phyloP scores from a whole-genome alignment of 2,888 invertebrate species.

The Agonopterix arenella region DNA sequence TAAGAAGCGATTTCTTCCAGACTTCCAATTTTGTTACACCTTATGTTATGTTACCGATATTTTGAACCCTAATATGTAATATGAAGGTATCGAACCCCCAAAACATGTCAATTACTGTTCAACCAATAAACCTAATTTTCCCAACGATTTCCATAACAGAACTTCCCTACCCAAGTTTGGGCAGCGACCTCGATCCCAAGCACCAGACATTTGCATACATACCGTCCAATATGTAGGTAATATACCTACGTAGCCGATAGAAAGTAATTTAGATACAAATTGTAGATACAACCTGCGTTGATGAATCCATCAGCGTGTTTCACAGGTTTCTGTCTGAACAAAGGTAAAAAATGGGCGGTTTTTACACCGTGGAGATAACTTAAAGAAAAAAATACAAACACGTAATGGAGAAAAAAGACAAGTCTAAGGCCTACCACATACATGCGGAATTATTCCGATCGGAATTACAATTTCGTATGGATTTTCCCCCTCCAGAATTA shows the following conservation, averaged over 20 bases:
- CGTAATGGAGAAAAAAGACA: no score
- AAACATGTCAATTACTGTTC: no score
- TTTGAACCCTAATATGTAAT: no score
- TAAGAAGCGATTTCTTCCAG: no score
- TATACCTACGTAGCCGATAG: not conserved
- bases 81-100: no score
- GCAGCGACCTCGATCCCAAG: constrained; percentile 21
- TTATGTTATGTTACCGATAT: no score
- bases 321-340: constrained; percentile 1
- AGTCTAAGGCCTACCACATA: no score
- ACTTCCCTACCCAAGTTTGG: not conserved
- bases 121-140: not conserved
- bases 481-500: no score
- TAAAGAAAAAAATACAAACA: no score
- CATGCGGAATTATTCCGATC: no score
- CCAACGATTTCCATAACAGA: not conserved
- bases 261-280: constrained; percentile 4
- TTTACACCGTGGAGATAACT: constrained; percentile 13
- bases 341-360: constrained; percentile 4
- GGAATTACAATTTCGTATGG: no score
- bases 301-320: constrained; percentile 4
- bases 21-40: no score
- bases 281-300: constrained; percentile 2
- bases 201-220: constrained; percentile 18
- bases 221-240: constrained; percentile 9